Evolutionary conservation across 2,888 invertebrate genomes (phyloP).

Genomic region (Ganaspis brasiliensis): DNA sequence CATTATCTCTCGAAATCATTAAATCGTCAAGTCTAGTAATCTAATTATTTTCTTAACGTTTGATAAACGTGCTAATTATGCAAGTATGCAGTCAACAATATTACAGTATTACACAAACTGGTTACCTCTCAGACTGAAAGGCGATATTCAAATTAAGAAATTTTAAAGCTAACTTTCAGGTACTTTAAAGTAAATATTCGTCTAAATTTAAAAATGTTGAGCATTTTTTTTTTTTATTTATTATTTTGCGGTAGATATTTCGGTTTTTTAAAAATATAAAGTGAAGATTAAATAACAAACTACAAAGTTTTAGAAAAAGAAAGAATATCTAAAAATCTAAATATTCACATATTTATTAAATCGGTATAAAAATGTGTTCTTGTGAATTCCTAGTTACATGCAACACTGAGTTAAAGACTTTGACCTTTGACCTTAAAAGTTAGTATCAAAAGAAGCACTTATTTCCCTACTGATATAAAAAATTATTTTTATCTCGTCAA

Average conservation of each 20-base stretch:
- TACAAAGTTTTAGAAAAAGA: no score
- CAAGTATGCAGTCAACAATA: constrained; percentile 9
- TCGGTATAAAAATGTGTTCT: background rate
- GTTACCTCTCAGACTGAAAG: background rate
- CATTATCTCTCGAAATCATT: background rate
- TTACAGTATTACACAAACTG: constrained; percentile 3
- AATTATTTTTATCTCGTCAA: background rate
- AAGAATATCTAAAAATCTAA: no score
- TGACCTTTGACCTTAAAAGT: constrained; percentile 8
- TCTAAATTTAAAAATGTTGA: no score
- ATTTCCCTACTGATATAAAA: background rate
- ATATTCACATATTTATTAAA: background rate
- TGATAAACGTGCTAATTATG: constrained; percentile 15
- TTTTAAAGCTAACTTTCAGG: background rate
- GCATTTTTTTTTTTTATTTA: no score
- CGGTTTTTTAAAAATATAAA: no score
- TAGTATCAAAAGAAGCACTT: background rate
- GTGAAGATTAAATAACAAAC: no score
- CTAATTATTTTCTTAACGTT: constrained; percentile 4
- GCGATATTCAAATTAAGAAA: background rate
- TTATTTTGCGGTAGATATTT: no score
- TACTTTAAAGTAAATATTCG: no score
- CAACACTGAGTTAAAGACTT: background rate
- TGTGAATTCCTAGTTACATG: background rate
- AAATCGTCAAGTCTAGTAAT: background rate